Conservation (phyloP, 2,113 vertebrate species). For the Elaphurus davidianus region DNA sequence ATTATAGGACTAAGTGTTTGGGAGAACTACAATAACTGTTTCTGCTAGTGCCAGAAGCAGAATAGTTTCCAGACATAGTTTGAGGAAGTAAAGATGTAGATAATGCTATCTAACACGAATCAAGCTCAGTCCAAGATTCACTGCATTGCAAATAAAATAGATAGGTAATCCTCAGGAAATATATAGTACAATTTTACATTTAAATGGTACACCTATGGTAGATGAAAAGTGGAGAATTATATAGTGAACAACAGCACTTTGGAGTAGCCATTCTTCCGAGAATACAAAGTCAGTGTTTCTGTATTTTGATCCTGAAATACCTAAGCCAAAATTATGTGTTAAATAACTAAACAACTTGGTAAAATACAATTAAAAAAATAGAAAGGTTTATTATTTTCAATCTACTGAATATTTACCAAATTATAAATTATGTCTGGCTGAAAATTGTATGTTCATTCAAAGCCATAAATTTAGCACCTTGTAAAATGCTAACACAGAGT, state of each 20-base stretch:
- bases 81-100: not conserved
- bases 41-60: not conserved
- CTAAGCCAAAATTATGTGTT: not conserved
- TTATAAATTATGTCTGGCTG: not conserved
- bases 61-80: not conserved
- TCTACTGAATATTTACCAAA: not conserved
- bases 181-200: not conserved
- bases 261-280: not conserved
- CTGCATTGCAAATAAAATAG: not conserved
- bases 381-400: not conserved
- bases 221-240: not conserved
- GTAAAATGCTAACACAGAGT: not conserved
- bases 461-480: not conserved
- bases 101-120: not conserved
- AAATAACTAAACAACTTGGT: not conserved
- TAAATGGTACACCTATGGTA: not conserved
- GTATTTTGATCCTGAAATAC: not conserved
- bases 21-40: not conserved
- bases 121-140: not conserved
- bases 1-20: not conserved
- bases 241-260: not conserved
- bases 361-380: not conserved
- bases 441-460: not conserved
- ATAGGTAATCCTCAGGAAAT: not conserved
- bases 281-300: not conserved